Base-by-base conservation (phyloP, 1,140 invertebrate species). In the Gonatopus flavifemur region DNA sequence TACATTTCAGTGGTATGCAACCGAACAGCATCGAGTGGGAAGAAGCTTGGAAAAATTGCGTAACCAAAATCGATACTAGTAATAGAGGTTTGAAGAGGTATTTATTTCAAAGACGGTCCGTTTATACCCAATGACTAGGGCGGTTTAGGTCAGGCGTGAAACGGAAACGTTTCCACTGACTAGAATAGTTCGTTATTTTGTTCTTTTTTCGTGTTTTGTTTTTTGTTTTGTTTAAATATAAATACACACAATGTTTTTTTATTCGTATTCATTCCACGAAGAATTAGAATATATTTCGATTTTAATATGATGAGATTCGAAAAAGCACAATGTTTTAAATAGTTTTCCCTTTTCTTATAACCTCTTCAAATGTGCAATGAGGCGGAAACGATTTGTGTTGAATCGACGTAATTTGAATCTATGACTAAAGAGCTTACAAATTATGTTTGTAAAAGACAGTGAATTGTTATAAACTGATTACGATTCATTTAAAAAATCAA, bases 61-160 rank as follows among this genome's bases (percentile, higher is more conserved):
- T 80, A 13, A 80, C 78, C 1, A 79, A 79, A 66, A 80, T 80
- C 46, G 79, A 80, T 57, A 80, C 78, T n/a, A 77, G 77, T 37
- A 80, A 80, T 64, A 60, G 79, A 41, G 79, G 78, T 19, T 60
- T 80, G 32, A 80, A 80, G 50, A 74, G 78, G 67, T 79, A 79
- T 57, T 55, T 79, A 28, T 77, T 72, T 43, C 74, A 77, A 51
- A 70, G 74, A 43, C 66, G 73, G n/a, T 74, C 70, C 20, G 66
- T 74, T 49, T 74, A 72, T 24, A 68, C 64, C 28, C 74, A 75
- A 72, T 77, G 70, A 76, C 72, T 72, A 74, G 70, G 66, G 64
- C 66, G 66, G 48, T 71, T 69, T 38, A 75, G 60, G 68, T 75
- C 72, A 70, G 68, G 63, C 60, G 63, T 66, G 12, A 76, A 75